These are phyloP conservation scores for Brachyopa scutellaris DNA, from an alignment of 2,888 invertebrate species.

Conservation along the genomic window DNA sequence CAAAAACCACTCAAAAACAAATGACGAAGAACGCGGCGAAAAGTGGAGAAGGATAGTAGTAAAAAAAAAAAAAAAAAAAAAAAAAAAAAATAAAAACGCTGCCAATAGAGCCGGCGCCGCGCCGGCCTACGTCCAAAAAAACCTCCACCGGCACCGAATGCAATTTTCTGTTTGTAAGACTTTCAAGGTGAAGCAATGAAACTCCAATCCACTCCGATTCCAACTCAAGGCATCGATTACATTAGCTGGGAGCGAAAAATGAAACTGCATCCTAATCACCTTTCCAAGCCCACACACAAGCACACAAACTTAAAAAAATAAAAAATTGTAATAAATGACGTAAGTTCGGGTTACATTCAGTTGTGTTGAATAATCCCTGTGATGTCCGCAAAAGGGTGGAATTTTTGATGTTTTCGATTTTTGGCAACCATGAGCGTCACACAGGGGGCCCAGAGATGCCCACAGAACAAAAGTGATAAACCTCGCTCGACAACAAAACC, in stretches of 20 bases:
- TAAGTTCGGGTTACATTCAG: conserved; percentile 31
- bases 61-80: neutral
- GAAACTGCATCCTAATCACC: conserved; percentile 48
- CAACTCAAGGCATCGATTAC: conserved; percentile 34
- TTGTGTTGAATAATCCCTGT: conserved; percentile 33
- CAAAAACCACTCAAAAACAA: neutral
- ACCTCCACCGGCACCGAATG: conserved; percentile 12
- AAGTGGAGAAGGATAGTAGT: neutral
- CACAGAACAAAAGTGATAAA: conserved; percentile 25
- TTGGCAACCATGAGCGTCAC: conserved; percentile 41
- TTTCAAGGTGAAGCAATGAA: conserved; percentile 27
- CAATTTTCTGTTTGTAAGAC: conserved; percentile 16
- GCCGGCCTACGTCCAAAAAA: conserved; percentile 28
- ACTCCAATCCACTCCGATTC: neutral
- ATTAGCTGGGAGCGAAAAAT: conserved; percentile 8
- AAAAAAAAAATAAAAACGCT: neutral
- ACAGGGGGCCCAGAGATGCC: neutral
- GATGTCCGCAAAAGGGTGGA: neutral
- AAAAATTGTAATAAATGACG: conserved; percentile 30
- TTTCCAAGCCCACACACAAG: neutral
- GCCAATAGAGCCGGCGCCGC: conserved; percentile 4
- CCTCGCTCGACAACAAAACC: conserved; percentile 17
- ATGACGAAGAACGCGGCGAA: conserved; percentile 2
- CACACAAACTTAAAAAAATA: neutral
- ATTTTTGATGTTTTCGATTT: conserved; percentile 8